These are phyloP conservation scores for Alouatta palliata DNA, from an alignment of 2,113 vertebrate species.

Conservation along the genomic window DNA sequence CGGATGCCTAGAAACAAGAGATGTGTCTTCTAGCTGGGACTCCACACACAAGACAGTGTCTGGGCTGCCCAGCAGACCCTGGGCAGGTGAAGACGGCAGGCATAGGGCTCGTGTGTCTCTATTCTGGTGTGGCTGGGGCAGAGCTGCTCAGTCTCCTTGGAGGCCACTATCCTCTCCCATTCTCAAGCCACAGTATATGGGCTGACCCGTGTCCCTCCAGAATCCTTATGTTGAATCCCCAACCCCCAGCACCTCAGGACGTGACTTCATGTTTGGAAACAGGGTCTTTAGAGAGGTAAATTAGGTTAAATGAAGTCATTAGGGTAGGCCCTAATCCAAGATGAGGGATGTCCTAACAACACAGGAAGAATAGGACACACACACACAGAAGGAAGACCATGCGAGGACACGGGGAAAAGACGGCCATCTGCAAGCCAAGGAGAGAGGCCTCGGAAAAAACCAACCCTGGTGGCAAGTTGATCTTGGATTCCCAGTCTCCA, in stretches of 20 bases:
- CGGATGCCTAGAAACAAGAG: not conserved
- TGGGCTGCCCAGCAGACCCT: not conserved
- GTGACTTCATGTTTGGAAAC: not conserved
- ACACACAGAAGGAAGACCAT: no score
- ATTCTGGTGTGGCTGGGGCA: not conserved
- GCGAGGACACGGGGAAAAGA: not conserved
- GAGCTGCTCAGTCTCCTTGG: not conserved
- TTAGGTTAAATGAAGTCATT: not conserved
- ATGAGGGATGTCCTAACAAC: not conserved
- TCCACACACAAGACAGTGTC: accelerated
- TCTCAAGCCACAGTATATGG: not conserved
- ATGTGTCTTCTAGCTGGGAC: not conserved
- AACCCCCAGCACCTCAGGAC: not conserved
- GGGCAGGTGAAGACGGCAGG: no score
- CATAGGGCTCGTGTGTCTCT: not conserved
- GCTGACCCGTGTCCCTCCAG: no score
- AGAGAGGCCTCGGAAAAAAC: not conserved
- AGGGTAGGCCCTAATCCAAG: not conserved
- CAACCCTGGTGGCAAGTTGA: not conserved
- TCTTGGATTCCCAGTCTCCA: not conserved
- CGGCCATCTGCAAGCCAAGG: not conserved
- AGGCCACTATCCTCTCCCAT: not conserved
- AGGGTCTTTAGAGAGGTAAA: not conserved
- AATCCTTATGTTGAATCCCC: not conserved
- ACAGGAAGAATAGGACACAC: not conserved